Evolutionary conservation across 1,140 invertebrate genomes (phyloP).

Genomic region (Nebria ingens): DNA sequence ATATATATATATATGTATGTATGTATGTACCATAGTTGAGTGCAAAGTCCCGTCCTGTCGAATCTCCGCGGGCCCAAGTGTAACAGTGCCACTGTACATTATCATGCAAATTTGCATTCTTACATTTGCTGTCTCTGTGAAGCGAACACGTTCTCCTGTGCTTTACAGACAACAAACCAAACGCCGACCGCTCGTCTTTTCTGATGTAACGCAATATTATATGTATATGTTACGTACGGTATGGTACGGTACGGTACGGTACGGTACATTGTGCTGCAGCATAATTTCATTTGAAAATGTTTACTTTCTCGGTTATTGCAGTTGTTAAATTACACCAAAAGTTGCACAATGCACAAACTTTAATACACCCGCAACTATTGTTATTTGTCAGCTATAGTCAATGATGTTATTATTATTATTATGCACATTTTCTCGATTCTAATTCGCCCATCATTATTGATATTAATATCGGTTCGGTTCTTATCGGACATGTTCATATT

Average conservation of each 20-base stretch:
- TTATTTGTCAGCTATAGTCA: too few relatives aligned
- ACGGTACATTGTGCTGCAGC: too few relatives aligned
- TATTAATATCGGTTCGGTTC: background rate
- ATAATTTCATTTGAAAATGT: conserved; percentile 5
- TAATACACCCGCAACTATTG: background rate
- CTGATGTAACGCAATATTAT: background rate
- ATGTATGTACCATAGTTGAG: too few relatives aligned
- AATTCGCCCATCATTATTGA: background rate
- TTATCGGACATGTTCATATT: conserved; percentile 1
- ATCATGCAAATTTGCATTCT: conserved; percentile 5
- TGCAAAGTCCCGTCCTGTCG: too few relatives aligned
- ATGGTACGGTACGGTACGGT: too few relatives aligned
- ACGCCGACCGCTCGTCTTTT: background rate
- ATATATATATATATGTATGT: too few relatives aligned
- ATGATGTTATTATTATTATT: background rate
- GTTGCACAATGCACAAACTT: background rate
- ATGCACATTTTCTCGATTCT: background rate
- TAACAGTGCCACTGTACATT: background rate
- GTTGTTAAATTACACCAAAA: conserved; percentile 6
- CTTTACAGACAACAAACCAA: background rate
- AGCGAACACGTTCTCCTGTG: background rate
- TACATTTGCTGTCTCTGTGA: background rate
- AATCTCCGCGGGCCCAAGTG: too few relatives aligned
- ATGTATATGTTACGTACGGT: too few relatives aligned
- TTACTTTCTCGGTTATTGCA: conserved; percentile 8